These are phyloP conservation scores for Tinea pellionella DNA, from an alignment of 2,888 invertebrate species.

Conservation along the genomic window DNA sequence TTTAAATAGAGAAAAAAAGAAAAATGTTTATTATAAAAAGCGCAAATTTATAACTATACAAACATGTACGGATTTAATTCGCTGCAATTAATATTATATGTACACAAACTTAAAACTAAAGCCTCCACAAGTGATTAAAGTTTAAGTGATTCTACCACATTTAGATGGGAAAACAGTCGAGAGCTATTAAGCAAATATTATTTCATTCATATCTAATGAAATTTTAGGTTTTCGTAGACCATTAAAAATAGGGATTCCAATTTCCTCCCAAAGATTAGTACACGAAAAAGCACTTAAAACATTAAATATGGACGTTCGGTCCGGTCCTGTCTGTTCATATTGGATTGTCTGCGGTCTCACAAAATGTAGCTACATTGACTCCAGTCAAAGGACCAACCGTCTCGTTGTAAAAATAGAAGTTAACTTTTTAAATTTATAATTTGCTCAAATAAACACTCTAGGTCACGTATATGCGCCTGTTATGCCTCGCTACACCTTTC, in stretches of 20 bases:
- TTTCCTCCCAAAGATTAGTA: slow-evolving; percentile 19
- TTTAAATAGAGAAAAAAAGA: no score
- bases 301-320: slow-evolving; percentile 48
- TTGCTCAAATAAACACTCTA: no score
- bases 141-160: not conserved
- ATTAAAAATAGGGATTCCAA: slow-evolving; percentile 12
- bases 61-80: no score
- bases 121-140: no score
- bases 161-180: not conserved
- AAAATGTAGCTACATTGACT: slow-evolving; percentile 23
- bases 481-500: no score
- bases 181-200: not conserved
- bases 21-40: no score
- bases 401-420: not conserved
- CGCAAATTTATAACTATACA: no score
- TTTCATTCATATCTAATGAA: not conserved
- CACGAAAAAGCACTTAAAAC: slow-evolving; percentile 54
- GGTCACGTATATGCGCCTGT: no score
- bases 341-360: slow-evolving; percentile 17
- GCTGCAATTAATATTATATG: no score
- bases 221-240: not conserved
- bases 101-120: no score
- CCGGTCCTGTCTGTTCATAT: slow-evolving; percentile 28
- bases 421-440: no score
- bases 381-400: not conserved